Evolutionary conservation across 1,140 invertebrate species (phyloP).

Genomic region (Ips typographus): DNA sequence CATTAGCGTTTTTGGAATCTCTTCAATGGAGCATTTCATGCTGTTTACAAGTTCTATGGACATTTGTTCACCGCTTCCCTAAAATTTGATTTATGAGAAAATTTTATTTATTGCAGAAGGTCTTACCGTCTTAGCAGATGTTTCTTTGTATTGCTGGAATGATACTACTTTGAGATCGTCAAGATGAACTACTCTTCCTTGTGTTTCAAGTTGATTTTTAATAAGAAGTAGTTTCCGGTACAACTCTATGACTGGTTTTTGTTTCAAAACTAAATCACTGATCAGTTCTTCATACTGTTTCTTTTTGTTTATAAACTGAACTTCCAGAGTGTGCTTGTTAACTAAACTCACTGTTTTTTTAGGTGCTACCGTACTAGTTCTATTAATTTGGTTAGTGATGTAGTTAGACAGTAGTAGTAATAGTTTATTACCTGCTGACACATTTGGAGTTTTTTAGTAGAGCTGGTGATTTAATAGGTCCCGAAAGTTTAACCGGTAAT

Average conservation of each 20-base stretch:
- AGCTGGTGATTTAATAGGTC: slow-evolving; percentile 16
- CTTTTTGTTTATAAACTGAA: slow-evolving; percentile 48
- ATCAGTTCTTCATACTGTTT: slow-evolving; percentile 42
- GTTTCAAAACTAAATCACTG: slow-evolving; percentile 44
- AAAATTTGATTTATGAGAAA: neutral
- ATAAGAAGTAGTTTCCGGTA: slow-evolving; percentile 43
- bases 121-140: neutral
- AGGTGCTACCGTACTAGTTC: neutral
- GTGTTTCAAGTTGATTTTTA: slow-evolving; percentile 46
- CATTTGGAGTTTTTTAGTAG: slow-evolving; percentile 18
- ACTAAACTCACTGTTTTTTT: neutral
- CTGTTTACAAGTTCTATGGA: slow-evolving; percentile 36
- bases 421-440: slow-evolving; percentile 11
- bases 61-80: slow-evolving; percentile 36
- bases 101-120: neutral
- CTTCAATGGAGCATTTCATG: slow-evolving; percentile 43
- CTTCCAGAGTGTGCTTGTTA: slow-evolving; percentile 45
- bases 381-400: slow-evolving; percentile 1
- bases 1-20: slow-evolving; percentile 40
- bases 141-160: neutral
- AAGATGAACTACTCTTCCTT: slow-evolving; percentile 41
- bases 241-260: slow-evolving; percentile 45
- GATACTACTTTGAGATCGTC: slow-evolving; percentile 37
- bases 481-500: slow-evolving; percentile 29
- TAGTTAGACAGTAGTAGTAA: neutral